Conservation (phyloP, 1,140 invertebrate genomes). For the Caenorhabditis tropicalis region DNA sequence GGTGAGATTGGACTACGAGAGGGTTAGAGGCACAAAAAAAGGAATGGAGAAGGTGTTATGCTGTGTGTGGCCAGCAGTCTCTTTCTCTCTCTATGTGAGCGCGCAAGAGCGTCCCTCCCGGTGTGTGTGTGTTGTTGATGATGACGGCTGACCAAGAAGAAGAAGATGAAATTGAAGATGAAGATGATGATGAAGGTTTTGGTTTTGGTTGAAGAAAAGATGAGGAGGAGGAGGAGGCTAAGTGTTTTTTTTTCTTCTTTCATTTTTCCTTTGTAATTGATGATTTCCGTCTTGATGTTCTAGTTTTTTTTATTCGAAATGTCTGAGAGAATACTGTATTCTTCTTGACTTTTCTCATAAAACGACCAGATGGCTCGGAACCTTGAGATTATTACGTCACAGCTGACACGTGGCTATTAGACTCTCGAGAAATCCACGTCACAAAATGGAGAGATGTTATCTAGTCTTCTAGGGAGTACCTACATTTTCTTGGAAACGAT, state of each 20-base stretch:
- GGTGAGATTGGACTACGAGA: background rate
- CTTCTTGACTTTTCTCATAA: too few relatives aligned
- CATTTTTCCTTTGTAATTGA: background rate
- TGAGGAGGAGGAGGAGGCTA: background rate
- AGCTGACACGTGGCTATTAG: too few relatives aligned
- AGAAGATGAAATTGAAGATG: conserved; percentile 27
- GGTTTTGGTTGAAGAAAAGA: background rate
- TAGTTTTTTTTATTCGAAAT: too few relatives aligned
- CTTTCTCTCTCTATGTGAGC: background rate
- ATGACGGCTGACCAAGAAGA: conserved; percentile 22
- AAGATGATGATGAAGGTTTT: conserved; percentile 24
- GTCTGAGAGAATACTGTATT: too few relatives aligned
- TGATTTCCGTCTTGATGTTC: too few relatives aligned
- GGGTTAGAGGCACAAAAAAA: background rate
- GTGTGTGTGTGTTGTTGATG: conserved; percentile 1
- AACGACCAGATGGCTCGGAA: too few relatives aligned
- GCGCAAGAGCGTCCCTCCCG: background rate
- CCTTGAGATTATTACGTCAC: too few relatives aligned
- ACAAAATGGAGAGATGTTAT: too few relatives aligned
- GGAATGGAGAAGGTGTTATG: conserved; percentile 23
- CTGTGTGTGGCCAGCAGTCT: conserved; percentile 13
- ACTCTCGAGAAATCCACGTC: too few relatives aligned
- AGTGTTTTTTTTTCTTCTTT: background rate
- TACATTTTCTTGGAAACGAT: too few relatives aligned
- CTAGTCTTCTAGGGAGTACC: too few relatives aligned